Evolutionary conservation across 2,113 vertebrate genomes (phyloP).

Genomic region (Hypomesus transpacificus): DNA sequence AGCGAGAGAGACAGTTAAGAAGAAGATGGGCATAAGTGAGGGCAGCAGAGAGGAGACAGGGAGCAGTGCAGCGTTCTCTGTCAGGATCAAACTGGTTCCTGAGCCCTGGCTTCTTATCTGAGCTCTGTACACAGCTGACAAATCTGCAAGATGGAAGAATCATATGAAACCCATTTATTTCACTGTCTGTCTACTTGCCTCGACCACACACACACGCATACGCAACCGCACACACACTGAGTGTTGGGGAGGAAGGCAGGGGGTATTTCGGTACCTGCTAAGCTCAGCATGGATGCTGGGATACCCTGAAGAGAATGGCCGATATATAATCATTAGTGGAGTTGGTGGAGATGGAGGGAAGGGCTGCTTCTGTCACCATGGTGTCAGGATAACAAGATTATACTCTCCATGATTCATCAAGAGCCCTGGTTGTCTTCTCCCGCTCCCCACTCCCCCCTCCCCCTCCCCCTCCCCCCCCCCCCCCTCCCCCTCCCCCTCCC

Average conservation of each 20-base stretch:
- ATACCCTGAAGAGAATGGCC: conserved; percentile 41
- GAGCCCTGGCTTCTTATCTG: conserved; percentile 46
- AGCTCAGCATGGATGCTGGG: conserved; percentile 36
- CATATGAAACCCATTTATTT: conserved; percentile 72
- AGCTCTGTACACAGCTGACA: conserved; percentile 54
- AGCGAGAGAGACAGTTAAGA: conserved; percentile 6
- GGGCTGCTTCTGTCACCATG: conserved; percentile 50
- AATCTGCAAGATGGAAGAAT: conserved; percentile 50
- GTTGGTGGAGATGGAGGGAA: conserved; percentile 7
- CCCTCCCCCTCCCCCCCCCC: not conserved
- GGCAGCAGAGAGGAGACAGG: not conserved
- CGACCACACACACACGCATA: conserved; percentile 7
- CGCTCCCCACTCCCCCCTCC: not conserved
- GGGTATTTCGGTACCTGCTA: conserved; percentile 53
- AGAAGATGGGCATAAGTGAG: not conserved
- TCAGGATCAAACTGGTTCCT: conserved; percentile 40
- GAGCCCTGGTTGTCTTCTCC: conserved; percentile 35
- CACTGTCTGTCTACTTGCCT: conserved; percentile 37
- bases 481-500: too few species aligned
- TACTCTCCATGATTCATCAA: conserved; percentile 68
- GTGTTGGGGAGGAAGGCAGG: not conserved
- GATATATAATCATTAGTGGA: conserved; percentile 73
- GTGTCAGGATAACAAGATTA: conserved; percentile 72
- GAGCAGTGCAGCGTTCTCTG: conserved; percentile 13
- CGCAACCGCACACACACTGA: not conserved